Base-by-base conservation (phyloP, 2,888 invertebrate species). In the Acrobasis repandana region DNA sequence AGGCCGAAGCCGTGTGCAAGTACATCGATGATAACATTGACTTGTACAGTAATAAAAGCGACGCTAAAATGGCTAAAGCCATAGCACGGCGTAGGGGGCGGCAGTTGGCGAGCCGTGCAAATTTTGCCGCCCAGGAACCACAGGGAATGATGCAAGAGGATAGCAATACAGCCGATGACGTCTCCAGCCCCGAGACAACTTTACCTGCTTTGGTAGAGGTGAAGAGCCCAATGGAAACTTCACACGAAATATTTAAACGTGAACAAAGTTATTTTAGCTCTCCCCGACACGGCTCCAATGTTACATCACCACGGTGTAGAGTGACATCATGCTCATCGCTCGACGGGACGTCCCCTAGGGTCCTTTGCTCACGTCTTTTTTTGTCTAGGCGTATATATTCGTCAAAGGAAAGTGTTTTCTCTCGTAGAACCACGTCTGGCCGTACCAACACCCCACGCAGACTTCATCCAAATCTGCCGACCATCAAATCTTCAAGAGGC, bases 11-110 rank as follows among this genome's bases (percentile, higher is more conserved):
- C 0, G 83, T 90, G 15, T 90, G 88, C 65, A 75, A 73, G 15
- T 89, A 83, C 63, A 88, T 90, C 20, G 88, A 90, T 58, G 76
- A 82, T 60, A 86, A 90, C 67, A 73, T 76, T 9, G 71, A 85
- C 56, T 69, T 85, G 10, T 72, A 83, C 50, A 79, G 78, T 18
- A 83, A 82, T 6, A 73, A 76, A 58, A 83, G 76, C 38, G 80
- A 77, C 2, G 83, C 78, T n/a, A 76, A 81, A 46, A 10, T 80
- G 52, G 85, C 87, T 9, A 90, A 88, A 74, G 75, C 77, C 1
- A 82, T 76, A 63, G 88, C 88, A 10, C 79, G 85, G 47, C 75
- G 73, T 5, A 80, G 79, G 67, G 88, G 76, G 0, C 74, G 72
- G 56, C 72, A 75, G 43, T 62, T 86, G 52, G 73, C 72, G 0